These are phyloP conservation scores for Epirrita christyi DNA, from an alignment of 2,888 invertebrate genomes.

Conservation along the genomic window DNA sequence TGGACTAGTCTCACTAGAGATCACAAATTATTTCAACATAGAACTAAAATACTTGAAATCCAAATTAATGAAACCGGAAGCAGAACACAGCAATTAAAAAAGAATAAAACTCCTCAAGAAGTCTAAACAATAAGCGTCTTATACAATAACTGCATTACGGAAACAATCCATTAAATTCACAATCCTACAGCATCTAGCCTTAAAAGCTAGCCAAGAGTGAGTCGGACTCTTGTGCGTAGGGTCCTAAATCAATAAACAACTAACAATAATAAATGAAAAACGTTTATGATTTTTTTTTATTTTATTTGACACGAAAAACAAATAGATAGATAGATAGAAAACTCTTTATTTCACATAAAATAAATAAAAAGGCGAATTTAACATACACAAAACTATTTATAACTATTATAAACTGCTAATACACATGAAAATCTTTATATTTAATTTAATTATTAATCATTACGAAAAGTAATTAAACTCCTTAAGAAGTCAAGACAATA, in stretches of 20 bases:
- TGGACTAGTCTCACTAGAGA: too few relatives aligned
- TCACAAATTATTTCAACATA: neutral
- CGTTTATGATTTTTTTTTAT: too few relatives aligned
- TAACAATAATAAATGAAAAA: too few relatives aligned
- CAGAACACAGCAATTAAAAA: slow-evolving; percentile 18
- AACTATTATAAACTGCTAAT: too few relatives aligned
- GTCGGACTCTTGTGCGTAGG: neutral
- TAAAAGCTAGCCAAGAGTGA: slow-evolving; percentile 1
- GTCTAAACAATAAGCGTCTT: slow-evolving; percentile 23
- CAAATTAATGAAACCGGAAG: slow-evolving; percentile 10
- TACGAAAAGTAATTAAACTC: slow-evolving; percentile 8
- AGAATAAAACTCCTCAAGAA: slow-evolving; percentile 15
- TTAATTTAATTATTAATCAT: too few relatives aligned
- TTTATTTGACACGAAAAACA: too few relatives aligned
- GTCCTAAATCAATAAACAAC: too few relatives aligned
- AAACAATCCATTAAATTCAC: slow-evolving; percentile 25
- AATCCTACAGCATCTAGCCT: slow-evolving; percentile 17
- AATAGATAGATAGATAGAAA: too few relatives aligned
- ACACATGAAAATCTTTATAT: too few relatives aligned
- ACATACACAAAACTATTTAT: too few relatives aligned
- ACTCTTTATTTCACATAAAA: too few relatives aligned
- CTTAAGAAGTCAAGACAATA: slow-evolving; percentile 22
- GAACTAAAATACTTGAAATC: neutral
- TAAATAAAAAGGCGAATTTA: too few relatives aligned
- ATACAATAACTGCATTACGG: slow-evolving; percentile 21